Evolutionary conservation across 2,888 invertebrate genomes (phyloP), one percentile per base, ranked within the genome.

Genomic region (Desoria tigrina): DNA sequence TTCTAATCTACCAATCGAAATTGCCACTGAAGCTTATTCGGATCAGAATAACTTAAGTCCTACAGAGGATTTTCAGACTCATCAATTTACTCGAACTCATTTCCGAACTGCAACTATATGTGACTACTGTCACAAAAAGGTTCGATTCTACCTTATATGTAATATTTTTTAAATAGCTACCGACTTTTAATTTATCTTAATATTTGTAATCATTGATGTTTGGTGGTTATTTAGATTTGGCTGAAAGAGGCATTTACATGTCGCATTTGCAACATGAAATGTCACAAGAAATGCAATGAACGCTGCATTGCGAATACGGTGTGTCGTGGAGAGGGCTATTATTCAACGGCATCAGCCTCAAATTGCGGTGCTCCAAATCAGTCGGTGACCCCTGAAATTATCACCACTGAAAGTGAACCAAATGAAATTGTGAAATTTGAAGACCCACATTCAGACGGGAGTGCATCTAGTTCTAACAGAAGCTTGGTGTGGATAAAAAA

Each of bases 191-290:
- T 2, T 1, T 24, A 18, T 23, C 6, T 11, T 18, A 2, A 14
- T 23, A 7, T 55, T 23, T 55, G 28, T n/a, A 23, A n/a, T 53
- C 14, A 14, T 45, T 21, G 37, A 61, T 24, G 49, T 51, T 59
- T 54, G 28, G 2, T n/a, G 14, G 4, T 16, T 28, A 16, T 60
- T 18, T 9, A 93, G 90, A 96, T 97, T 77, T 97, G 97, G 97
- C 82, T 97, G 69, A 96, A 96, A 82, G 94, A 94, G 78, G 97
- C 94, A 2, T 91, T 93, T 77, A 92, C 93, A 78, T 97, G 97
- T 81, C 85, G 87, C 60, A 88, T 88, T 71, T 97, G 97, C 79
- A 86, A 88, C 0, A 87, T 95, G 83, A 91, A 92, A 74, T 95
- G 95, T 79, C 97, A 97, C 81, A 96, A 95, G 81, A 97, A 97